Base-by-base conservation (phyloP, 1,140 invertebrate species). In the Zaprionus ornatus region DNA sequence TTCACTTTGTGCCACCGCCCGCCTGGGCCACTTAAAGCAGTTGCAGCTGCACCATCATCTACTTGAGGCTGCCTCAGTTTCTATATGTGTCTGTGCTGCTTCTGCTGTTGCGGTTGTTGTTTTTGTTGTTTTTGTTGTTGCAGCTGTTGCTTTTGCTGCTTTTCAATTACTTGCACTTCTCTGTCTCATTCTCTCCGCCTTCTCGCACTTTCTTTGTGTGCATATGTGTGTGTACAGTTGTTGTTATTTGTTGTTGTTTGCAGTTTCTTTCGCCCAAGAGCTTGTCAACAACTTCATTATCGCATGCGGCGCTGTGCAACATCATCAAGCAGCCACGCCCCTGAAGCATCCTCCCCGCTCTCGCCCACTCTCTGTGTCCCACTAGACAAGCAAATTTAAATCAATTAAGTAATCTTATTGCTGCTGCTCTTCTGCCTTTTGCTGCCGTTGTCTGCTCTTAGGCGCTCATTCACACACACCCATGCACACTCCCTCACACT, bases 341-440 rank as follows among this genome's bases (percentile, higher is more conserved):
- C 63, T 10, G 40, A 45, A 45, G 40, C 19, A 19, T 65, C 48
- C 40, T 37, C 61, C 21, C 37, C 10, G 6, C 13, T n/a, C 56
- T 27, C 13, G 45, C 5, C 32, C 64, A 60, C 55, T 5, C 56
- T 23, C 29, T 42, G 12, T 54, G 21, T 54, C 15, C 66, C 82
- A 83, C 73, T 78, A 88, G 77, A 88, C 80, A 87, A 87, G 83
- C 83, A 87, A 87, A 87, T 87, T 87, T 87, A 87, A 87, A 87
- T 87, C 83, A 87, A 87, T 87, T 87, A 87, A 87, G 83, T 87
- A 88, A 87, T 87, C 83, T 87, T 87, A 87, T 87, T 87, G 83
- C 55, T 60, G 75, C 57, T 45, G 27, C 32, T 50, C 19, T 66
- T 74, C 54, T 75, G 80, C 56, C 70, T 74, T 86, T 74, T 74